Evolutionary conservation across 1,140 invertebrate species (phyloP).

Genomic region (Penaeus vannamei): DNA sequence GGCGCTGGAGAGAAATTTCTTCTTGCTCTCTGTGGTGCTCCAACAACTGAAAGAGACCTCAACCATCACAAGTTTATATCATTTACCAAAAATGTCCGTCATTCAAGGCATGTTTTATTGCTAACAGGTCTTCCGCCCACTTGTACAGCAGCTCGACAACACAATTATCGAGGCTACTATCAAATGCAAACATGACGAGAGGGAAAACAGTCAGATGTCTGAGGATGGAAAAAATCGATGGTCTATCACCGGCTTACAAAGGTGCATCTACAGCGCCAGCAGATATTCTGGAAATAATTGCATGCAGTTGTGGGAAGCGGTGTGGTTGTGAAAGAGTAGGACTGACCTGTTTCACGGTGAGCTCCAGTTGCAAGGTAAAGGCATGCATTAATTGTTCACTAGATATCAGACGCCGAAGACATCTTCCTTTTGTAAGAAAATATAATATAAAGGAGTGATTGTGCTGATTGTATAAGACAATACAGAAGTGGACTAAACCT

Average conservation of each 20-base stretch:
- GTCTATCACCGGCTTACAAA: neutral
- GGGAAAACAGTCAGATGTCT: conserved; percentile 28
- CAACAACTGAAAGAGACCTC: conserved; percentile 30
- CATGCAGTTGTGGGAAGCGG: conserved; percentile 38
- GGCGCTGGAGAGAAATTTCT: no score
- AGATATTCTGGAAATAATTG: neutral
- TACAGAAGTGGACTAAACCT: neutral
- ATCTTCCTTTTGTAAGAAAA: no score
- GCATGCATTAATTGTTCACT: no score
- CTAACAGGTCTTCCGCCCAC: conserved; percentile 29
- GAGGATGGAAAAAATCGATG: conserved; percentile 9
- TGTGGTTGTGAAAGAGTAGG: no score
- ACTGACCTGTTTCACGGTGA: no score
- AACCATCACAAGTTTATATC: conserved; percentile 44
- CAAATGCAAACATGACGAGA: conserved; percentile 38
- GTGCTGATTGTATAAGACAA: no score
- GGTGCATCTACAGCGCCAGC: neutral
- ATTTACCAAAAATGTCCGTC: conserved; percentile 32
- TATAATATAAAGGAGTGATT: no score
- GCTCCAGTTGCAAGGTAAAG: no score
- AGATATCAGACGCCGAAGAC: no score
- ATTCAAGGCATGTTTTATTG: conserved; percentile 38
- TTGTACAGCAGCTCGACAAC: conserved; percentile 34
- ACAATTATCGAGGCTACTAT: conserved; percentile 33
- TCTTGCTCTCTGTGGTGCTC: conserved; percentile 40